Base-by-base conservation (phyloP, 2,888 invertebrate species). In the Scaeva pyrastri region DNA sequence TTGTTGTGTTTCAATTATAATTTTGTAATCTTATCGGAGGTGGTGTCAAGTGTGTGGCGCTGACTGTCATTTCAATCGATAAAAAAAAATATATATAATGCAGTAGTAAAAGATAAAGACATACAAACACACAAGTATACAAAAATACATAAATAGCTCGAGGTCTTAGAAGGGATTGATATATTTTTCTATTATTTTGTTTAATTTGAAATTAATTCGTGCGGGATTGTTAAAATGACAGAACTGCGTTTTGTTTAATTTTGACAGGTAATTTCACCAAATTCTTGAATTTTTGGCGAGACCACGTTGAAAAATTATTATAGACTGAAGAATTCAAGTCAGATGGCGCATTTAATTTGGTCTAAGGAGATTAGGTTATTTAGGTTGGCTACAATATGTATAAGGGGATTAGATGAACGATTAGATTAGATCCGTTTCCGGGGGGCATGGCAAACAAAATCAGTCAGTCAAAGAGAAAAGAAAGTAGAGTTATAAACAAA, bases 21-120 rank as follows among this genome's bases (percentile, higher is more conserved):
- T 12, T n/a, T 58, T 56, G 50, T 68, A 68, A 74, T 80, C 79
- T 80, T 74, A 80, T 80, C 79, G 23, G 48, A 48, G 26, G 23
- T 55, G 55, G 55, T 58, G 66, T 73, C 73, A 73, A 79, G 79
- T 73, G 66, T 73, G 50, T 79, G 73, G 73, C 73, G 79, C 73
- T 80, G 66, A 60, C 73, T 68, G 79, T 80, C 68, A 80, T 36
- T 31, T 80, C 52, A 36, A 73, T 60, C 73, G 66, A 52, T 52
- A 58, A 66, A 45, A 43, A 31, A 70, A 62, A 71, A 48, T 36
- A 60, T 41, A 36, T 23, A 52, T 23, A 70, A 60, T 48, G 48
- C 48, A 48, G 48, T 41, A 48, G 39, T 23, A 60, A 71, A 26
- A 45, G 43, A 70, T 66, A 71, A 55, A 55, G n/a, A 26, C n/a